phyloP scores from a whole-genome alignment of 2,888 invertebrate species.

The Girardia tigrina region DNA sequence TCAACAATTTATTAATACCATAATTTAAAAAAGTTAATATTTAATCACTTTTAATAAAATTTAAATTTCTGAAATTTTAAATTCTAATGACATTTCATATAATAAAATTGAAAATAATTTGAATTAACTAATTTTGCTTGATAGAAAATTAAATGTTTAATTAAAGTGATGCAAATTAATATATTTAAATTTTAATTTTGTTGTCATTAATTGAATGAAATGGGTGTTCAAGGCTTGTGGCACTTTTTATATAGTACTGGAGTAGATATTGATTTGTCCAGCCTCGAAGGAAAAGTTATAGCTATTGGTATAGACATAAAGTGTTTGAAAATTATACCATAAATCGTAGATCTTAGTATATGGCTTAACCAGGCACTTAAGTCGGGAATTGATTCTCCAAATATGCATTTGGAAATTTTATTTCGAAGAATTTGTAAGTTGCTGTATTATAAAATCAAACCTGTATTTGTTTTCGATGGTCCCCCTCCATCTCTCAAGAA shows the following conservation, averaged over 20 bases:
- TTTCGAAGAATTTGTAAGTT: constrained; percentile 88
- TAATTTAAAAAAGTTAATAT: too few relatives aligned
- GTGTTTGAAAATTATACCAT: constrained; percentile 7
- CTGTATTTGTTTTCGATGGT: constrained; percentile 96
- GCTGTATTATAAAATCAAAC: constrained; percentile 80
- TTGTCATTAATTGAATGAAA: too few relatives aligned
- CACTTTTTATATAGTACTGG: constrained; percentile 78
- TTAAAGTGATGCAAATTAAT: too few relatives aligned
- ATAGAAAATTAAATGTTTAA: too few relatives aligned
- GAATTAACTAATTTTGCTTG: too few relatives aligned
- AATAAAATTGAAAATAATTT: too few relatives aligned
- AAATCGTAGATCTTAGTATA: constrained; percentile 73
- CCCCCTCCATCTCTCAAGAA: constrained; percentile 76
- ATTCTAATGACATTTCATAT: too few relatives aligned
- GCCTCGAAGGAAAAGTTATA: constrained; percentile 82
- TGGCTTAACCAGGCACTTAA: constrained; percentile 95
- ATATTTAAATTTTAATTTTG: too few relatives aligned
- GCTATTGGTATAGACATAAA: constrained; percentile 79
- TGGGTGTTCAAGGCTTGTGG: constrained; percentile 98
- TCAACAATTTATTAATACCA: too few relatives aligned
- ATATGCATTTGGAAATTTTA: constrained; percentile 80
- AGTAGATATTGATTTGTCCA: constrained; percentile 76
- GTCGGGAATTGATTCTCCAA: constrained; percentile 63
- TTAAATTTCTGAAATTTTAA: too few relatives aligned
- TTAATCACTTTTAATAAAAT: too few relatives aligned